These are phyloP conservation scores for Bombus confusus DNA, from an alignment of 1,140 invertebrate genomes.

Conservation along the genomic window DNA sequence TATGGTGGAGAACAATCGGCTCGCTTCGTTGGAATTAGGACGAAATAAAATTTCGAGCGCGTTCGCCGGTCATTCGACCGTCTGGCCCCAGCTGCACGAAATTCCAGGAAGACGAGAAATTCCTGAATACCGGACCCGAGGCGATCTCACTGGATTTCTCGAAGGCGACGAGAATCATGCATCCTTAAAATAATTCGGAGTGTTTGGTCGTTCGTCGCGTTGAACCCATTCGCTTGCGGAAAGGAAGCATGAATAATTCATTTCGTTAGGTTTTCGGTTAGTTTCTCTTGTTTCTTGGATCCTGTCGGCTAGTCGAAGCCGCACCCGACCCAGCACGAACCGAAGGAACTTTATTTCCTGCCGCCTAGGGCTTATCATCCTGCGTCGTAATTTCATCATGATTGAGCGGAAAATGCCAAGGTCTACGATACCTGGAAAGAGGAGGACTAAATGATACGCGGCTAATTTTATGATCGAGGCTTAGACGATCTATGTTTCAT, in stretches of 20 bases:
- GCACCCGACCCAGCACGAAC: no score
- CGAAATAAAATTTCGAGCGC: constrained; percentile 21
- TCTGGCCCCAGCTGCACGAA: background rate
- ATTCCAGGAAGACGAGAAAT: constrained; percentile 6
- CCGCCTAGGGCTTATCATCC: background rate
- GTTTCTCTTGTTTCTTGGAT: background rate
- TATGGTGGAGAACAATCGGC: no score
- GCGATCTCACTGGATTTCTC: background rate
- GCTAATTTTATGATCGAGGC: constrained; percentile 22
- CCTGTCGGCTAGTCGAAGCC: background rate
- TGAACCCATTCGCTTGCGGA: background rate
- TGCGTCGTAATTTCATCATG: constrained; percentile 16
- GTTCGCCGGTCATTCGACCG: background rate
- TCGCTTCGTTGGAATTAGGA: background rate
- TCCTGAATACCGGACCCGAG: background rate
- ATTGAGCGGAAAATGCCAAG: constrained; percentile 31
- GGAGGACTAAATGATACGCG: background rate
- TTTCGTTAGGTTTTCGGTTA: constrained; percentile 12
- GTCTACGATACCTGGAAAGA: background rate
- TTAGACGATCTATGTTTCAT: background rate
- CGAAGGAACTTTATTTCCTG: background rate
- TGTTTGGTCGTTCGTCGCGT: background rate
- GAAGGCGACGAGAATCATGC: background rate
- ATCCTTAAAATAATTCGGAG: background rate
- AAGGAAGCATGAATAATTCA: constrained; percentile 37